phyloP scores from a whole-genome alignment of 2,888 invertebrate species.

The Scaptomyza reducta region DNA sequence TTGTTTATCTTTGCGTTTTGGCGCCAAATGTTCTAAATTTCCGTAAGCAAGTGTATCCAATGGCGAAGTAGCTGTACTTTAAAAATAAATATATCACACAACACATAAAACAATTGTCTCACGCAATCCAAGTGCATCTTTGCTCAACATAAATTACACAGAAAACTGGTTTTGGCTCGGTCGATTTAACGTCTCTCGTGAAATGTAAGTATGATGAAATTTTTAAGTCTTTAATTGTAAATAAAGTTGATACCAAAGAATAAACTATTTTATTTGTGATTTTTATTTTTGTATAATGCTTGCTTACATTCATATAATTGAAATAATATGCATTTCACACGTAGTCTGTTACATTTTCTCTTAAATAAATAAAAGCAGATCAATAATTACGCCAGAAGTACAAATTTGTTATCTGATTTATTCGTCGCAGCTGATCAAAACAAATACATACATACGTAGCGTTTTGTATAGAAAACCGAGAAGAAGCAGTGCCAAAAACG shows the following conservation, averaged over 20 bases:
- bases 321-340: constrained; percentile 28
- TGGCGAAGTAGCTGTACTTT: constrained; percentile 3
- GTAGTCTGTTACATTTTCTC: constrained; percentile 6
- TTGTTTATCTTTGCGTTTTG: constrained; percentile 12
- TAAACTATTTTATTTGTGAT: background rate
- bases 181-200: constrained; percentile 15
- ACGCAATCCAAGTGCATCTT: constrained; percentile 39
- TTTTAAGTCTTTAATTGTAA: background rate
- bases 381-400: constrained; percentile 29
- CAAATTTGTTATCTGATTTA: constrained; percentile 31
- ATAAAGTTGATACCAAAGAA: background rate
- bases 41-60: constrained; percentile 10
- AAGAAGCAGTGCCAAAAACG: constrained; percentile 48
- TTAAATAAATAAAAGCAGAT: constrained; percentile 3
- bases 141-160: constrained; percentile 39
- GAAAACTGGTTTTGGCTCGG: constrained; percentile 36
- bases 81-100: background rate
- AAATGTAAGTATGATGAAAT: constrained; percentile 56
- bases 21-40: constrained; percentile 37
- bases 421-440: constrained; percentile 56
- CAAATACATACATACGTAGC: constrained; percentile 25
- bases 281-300: background rate
- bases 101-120: constrained; percentile 24
- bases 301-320: background rate
- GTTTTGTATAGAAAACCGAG: constrained; percentile 64